These are phyloP conservation scores for Mesochorus sp. DNA, from an alignment of 2,888 invertebrate genomes.

Conservation along the genomic window DNA sequence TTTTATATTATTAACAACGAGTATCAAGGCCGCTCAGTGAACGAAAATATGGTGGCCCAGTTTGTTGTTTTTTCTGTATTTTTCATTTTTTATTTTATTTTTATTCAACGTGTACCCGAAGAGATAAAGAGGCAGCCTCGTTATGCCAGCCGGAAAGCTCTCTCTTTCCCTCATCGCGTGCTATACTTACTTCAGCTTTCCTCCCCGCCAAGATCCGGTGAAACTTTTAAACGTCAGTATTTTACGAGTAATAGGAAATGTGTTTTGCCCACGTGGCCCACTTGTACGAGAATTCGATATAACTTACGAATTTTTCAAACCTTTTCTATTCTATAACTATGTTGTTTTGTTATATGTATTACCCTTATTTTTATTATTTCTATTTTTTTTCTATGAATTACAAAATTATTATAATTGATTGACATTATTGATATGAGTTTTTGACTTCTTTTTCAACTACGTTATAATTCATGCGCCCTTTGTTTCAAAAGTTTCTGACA, in stretches of 20 bases:
- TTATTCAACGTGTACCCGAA: slow-evolving; percentile 36
- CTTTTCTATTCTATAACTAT: background rate
- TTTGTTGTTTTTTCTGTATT: slow-evolving; percentile 57
- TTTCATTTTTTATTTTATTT: too few relatives aligned
- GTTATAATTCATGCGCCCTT: too few relatives aligned
- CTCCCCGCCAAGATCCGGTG: background rate
- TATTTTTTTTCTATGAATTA: too few relatives aligned
- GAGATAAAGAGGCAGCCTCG: slow-evolving; percentile 33
- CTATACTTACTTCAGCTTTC: slow-evolving; percentile 7
- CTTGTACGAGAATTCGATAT: background rate
- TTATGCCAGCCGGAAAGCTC: slow-evolving; percentile 37
- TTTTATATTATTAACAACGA: slow-evolving; percentile 24
- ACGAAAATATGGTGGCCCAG: slow-evolving; percentile 63
- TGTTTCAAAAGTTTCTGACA: too few relatives aligned
- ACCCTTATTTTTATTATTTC: slow-evolving; percentile 14
- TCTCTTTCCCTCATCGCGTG: slow-evolving; percentile 30
- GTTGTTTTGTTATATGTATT: background rate
- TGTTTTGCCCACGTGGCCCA: slow-evolving; percentile 3
- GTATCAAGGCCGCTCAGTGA: slow-evolving; percentile 41
- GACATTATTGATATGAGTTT: too few relatives aligned
- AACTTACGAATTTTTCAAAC: background rate
- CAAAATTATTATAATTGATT: too few relatives aligned
- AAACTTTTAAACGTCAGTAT: slow-evolving; percentile 31
- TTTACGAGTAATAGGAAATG: slow-evolving; percentile 34
- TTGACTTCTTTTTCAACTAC: too few relatives aligned